Conservation (phyloP, 1,140 invertebrate genomes). For the Plutomurus gul region DNA sequence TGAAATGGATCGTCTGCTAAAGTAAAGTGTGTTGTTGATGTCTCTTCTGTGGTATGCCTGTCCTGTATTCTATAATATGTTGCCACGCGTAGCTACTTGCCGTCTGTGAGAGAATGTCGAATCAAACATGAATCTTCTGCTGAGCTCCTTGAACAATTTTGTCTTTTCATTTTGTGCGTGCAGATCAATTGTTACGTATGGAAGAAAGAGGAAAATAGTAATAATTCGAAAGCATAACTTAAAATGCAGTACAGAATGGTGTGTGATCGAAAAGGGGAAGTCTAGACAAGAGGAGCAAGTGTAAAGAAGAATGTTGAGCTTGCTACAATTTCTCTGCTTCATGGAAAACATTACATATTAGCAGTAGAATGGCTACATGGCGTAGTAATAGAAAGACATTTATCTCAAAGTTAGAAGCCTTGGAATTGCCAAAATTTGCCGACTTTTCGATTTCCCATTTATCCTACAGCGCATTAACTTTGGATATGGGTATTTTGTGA, state of each 20-base stretch:
- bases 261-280: not conserved
- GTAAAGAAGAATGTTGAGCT: slow-evolving; percentile 27
- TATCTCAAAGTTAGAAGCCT: slow-evolving; percentile 36
- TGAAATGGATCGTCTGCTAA: too few relatives aligned
- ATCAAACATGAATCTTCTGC: too few relatives aligned
- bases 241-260: not conserved
- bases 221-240: too few relatives aligned
- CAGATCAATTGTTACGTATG: not conserved
- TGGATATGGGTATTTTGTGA: slow-evolving; percentile 32
- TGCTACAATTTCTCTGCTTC: not conserved
- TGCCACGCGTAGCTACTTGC: too few relatives aligned
- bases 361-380: not conserved
- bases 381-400: slow-evolving; percentile 44
- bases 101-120: too few relatives aligned
- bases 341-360: not conserved
- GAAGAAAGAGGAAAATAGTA: not conserved
- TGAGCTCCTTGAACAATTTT: too few relatives aligned
- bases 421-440: slow-evolving; percentile 47
- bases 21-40: too few relatives aligned
- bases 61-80: too few relatives aligned
- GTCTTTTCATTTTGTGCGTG: too few relatives aligned
- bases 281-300: not conserved
- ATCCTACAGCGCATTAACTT: slow-evolving; percentile 48
- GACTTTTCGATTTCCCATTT: slow-evolving; percentile 52
- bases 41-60: too few relatives aligned